phyloP scores from a whole-genome alignment of 1,140 invertebrate species.

The Brachionus manjavacas region DNA sequence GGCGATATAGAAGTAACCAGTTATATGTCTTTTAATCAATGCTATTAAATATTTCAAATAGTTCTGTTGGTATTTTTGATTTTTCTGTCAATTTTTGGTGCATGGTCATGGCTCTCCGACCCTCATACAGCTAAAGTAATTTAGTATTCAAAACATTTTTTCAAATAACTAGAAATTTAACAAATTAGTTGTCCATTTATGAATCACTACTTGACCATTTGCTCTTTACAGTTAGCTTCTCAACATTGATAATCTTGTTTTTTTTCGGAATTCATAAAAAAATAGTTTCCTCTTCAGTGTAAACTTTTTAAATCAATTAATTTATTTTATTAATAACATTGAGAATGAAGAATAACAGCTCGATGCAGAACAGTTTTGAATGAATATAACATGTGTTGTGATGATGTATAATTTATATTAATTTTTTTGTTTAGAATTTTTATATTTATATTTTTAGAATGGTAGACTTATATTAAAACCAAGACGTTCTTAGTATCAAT shows the following conservation, averaged over 20 bases:
- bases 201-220: slow-evolving; percentile 18
- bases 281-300: slow-evolving; percentile 33
- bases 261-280: slow-evolving; percentile 22
- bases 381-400: slow-evolving; percentile 41
- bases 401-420: background rate
- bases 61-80: slow-evolving; percentile 11
- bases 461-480: slow-evolving; percentile 12
- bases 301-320: background rate
- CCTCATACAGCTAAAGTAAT: slow-evolving; percentile 32
- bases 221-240: background rate
- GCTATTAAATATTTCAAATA: background rate
- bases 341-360: background rate
- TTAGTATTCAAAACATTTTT: background rate
- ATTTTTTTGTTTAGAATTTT: background rate
- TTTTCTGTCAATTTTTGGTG: slow-evolving; percentile 10
- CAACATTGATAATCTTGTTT: slow-evolving; percentile 2
- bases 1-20: slow-evolving; percentile 23
- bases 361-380: slow-evolving; percentile 8
- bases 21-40: background rate
- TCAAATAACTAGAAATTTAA: background rate
- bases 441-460: background rate
- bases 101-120: slow-evolving; percentile 29
- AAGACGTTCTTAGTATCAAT: background rate
- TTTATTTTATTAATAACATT: too few relatives aligned
- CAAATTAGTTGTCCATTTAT: background rate